These are phyloP conservation scores for Dynastes grantii DNA, from an alignment of 2,888 invertebrate genomes.

Conservation along the genomic window DNA sequence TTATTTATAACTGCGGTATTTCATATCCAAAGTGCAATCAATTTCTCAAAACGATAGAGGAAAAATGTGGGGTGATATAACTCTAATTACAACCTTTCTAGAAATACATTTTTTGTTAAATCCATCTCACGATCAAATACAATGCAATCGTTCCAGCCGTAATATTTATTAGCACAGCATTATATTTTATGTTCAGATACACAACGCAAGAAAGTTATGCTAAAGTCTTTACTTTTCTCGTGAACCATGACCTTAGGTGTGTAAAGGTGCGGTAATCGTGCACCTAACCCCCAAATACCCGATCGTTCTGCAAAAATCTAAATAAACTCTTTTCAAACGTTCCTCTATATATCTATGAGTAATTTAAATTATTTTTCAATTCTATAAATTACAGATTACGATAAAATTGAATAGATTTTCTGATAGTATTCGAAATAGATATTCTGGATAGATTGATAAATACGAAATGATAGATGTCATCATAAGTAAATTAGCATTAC, in stretches of 20 bases:
- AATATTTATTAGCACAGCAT: conserved; percentile 33
- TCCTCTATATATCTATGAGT: background rate
- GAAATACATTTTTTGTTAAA: conserved; percentile 21
- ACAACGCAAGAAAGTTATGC: conserved; percentile 31
- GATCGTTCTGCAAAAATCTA: conserved; percentile 16
- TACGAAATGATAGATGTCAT: too few species aligned
- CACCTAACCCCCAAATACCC: conserved; percentile 40
- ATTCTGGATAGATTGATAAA: too few species aligned
- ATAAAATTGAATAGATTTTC: background rate
- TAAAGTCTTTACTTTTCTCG: conserved; percentile 37
- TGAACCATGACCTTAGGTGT: conserved; percentile 40
- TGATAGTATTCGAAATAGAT: too few species aligned
- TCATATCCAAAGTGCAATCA: background rate
- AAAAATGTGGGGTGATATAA: conserved; percentile 16
- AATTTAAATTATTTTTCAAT: background rate
- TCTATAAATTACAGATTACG: background rate
- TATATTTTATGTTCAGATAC: conserved; percentile 27
- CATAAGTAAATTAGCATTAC: too few species aligned
- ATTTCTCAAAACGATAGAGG: background rate
- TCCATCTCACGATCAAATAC: conserved; percentile 30
- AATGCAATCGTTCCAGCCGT: conserved; percentile 27
- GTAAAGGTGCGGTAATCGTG: conserved; percentile 38
- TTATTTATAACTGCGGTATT: conserved; percentile 2
- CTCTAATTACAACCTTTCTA: conserved; percentile 22
- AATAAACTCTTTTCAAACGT: background rate